phyloP scores from a whole-genome alignment of 2,113 vertebrate genomes.

The Callaeas wilsoni region DNA sequence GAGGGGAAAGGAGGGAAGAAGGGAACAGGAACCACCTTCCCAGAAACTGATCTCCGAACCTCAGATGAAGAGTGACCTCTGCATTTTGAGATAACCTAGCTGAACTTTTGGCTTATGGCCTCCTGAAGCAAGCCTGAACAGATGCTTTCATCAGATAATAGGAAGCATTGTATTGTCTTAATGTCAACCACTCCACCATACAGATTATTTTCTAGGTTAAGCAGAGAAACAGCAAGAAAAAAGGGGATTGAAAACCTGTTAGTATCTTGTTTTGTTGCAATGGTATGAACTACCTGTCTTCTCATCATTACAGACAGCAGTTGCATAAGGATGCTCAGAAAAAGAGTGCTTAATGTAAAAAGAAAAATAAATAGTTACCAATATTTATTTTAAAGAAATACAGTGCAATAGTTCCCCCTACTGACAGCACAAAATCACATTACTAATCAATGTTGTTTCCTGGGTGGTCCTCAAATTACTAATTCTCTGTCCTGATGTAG shows the following conservation, averaged over 20 bases:
- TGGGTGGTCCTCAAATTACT: neutral
- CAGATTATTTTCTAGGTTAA: neutral
- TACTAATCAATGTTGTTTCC: neutral
- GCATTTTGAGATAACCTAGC: neutral
- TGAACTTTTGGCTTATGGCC: neutral
- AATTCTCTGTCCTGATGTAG: neutral
- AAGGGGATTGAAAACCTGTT: neutral
- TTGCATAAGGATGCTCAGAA: neutral
- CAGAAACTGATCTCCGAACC: neutral
- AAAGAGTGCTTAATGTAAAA: neutral
- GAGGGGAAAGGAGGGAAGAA: neutral
- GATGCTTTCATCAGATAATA: neutral
- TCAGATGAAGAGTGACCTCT: neutral
- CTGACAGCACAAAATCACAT: neutral
- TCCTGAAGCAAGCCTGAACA: neutral
- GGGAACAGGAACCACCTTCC: neutral
- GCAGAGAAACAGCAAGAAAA: neutral
- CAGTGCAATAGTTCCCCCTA: constrained; percentile 61
- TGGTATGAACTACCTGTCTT: neutral
- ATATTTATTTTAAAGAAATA: neutral
- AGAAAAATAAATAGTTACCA: neutral
- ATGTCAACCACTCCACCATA: neutral
- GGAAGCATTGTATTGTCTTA: neutral
- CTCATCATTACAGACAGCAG: neutral
- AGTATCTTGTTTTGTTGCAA: neutral